phyloP scores from a whole-genome alignment of 2,888 invertebrate genomes.

The Xylota segnis region DNA sequence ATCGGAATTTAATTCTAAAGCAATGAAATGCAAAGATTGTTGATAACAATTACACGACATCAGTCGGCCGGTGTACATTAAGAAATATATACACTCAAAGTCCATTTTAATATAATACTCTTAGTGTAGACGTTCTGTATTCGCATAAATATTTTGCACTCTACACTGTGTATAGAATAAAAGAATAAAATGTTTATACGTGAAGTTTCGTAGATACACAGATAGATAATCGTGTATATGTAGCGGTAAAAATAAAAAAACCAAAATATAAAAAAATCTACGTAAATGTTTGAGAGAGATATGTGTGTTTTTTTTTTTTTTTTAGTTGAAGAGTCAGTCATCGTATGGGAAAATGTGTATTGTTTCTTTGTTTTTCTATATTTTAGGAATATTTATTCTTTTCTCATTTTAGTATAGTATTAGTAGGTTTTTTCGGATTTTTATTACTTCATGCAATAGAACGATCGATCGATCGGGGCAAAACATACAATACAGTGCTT shows the following conservation, averaged over 20 bases:
- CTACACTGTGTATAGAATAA: constrained; percentile 53
- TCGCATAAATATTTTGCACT: constrained; percentile 46
- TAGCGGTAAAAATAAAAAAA: constrained; percentile 30
- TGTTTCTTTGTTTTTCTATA: constrained; percentile 20
- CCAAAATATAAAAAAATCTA: constrained; percentile 12
- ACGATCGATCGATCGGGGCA: constrained; percentile 11
- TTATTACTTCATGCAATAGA: constrained; percentile 30
- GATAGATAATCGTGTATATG: constrained; percentile 50
- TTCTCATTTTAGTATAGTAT: constrained; percentile 15
- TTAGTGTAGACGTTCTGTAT: constrained; percentile 25
- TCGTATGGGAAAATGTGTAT: constrained; percentile 22
- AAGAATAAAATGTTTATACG: constrained; percentile 57
- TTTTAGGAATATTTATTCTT: constrained; percentile 24
- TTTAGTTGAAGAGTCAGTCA: neutral
- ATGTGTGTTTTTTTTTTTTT: constrained; percentile 5
- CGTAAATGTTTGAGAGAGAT: constrained; percentile 16
- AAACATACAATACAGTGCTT: neutral
- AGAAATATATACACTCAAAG: constrained; percentile 47
- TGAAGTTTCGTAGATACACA: constrained; percentile 39
- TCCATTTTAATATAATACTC: constrained; percentile 25
- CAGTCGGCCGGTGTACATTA: constrained; percentile 12
- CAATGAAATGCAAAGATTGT: constrained; percentile 14
- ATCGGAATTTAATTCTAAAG: constrained; percentile 1
- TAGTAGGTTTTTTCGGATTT: constrained; percentile 21
- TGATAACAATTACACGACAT: constrained; percentile 29